phyloP scores from a whole-genome alignment of 2,113 vertebrate species.

The Leptodactylus fuscus region DNA sequence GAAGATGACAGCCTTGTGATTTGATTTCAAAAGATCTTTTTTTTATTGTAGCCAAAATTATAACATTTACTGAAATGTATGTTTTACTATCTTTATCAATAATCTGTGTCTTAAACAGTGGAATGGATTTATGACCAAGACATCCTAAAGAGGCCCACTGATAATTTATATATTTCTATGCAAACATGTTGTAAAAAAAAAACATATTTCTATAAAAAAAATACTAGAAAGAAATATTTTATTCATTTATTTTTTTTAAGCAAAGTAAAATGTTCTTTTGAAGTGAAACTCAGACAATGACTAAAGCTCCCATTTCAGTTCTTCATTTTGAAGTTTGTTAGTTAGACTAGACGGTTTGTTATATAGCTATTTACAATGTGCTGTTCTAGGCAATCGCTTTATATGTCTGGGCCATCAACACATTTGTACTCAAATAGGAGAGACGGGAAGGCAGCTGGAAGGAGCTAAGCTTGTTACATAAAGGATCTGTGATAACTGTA shows the following conservation, averaged over 20 bases:
- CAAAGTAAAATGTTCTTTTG: neutral
- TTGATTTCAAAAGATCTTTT: neutral
- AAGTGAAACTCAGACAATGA: neutral
- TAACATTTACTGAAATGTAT: neutral
- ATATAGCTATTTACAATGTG: neutral
- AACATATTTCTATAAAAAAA: neutral
- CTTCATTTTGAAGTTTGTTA: neutral
- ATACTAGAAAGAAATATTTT: neutral
- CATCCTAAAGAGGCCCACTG: neutral
- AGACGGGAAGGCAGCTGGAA: no score
- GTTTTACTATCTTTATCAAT: conserved; percentile 12
- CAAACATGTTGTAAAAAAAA: neutral
- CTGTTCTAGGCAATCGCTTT: no score
- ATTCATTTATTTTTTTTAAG: no score
- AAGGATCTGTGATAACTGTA: no score
- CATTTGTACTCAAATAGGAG: no score
- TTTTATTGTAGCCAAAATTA: neutral
- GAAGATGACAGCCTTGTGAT: neutral
- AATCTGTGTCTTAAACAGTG: neutral
- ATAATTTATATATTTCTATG: neutral
- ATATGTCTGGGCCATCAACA: no score
- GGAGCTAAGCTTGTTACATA: no score
- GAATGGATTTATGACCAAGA: neutral
- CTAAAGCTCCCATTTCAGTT: no score
- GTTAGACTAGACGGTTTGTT: neutral